These are phyloP conservation scores for Coboldia fuscipes DNA, from an alignment of 1,140 invertebrate genomes.

Conservation along the genomic window DNA sequence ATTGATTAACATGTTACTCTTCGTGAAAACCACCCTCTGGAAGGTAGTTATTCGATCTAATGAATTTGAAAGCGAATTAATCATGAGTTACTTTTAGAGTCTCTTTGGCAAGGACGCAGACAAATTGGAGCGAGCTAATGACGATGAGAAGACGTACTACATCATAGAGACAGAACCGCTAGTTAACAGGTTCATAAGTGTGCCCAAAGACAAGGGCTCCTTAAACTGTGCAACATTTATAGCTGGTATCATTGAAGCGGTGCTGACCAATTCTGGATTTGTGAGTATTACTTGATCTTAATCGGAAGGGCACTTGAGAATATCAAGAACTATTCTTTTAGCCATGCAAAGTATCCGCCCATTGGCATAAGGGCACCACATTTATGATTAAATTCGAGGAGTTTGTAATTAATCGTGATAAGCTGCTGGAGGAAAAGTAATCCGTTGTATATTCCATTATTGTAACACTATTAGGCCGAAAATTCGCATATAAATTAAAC, in stretches of 20 bases:
- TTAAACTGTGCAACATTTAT: slow-evolving; percentile 97
- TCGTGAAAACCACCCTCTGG: slow-evolving; percentile 93
- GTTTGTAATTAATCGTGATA: slow-evolving; percentile 77
- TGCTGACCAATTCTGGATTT: slow-evolving; percentile 86
- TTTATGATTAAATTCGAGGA: slow-evolving; percentile 99
- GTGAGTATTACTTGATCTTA: slow-evolving; percentile 36
- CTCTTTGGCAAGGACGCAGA: slow-evolving; percentile 96
- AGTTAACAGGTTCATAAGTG: slow-evolving; percentile 90
- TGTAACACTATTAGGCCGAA: background rate
- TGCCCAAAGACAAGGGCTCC: slow-evolving; percentile 92
- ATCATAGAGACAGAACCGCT: slow-evolving; percentile 96
- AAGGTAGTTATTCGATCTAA: slow-evolving; percentile 37
- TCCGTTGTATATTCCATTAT: too few species aligned
- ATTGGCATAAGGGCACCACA: slow-evolving; percentile 98
- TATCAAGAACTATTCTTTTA: slow-evolving; percentile 23
- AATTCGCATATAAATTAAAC: background rate
- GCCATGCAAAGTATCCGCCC: slow-evolving; percentile 89
- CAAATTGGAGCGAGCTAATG: slow-evolving; percentile 94
- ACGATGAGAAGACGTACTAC: slow-evolving; percentile 94
- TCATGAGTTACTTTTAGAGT: slow-evolving; percentile 30
- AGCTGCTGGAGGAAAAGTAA: slow-evolving; percentile 74
- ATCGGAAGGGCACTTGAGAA: background rate
- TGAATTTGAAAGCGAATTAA: background rate
- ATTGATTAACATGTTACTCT: slow-evolving; percentile 81
- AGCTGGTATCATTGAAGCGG: slow-evolving; percentile 93